phyloP scores from a whole-genome alignment of 2,797 vertebrate genomes.

The Cynopterus sphinx region DNA sequence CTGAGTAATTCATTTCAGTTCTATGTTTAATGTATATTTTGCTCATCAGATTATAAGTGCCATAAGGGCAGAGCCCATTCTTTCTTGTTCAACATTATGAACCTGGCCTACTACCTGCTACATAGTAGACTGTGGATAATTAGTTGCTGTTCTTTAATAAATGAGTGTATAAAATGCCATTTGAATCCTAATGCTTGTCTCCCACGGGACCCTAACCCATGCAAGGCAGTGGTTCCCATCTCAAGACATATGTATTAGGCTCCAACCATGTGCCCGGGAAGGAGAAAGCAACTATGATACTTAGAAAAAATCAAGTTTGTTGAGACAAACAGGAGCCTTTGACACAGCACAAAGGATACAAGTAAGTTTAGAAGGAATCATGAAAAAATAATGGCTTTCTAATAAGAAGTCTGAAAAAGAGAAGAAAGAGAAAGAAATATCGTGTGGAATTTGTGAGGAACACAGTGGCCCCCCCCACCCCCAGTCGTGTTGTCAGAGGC shows the following conservation, averaged over 20 bases:
- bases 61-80: not conserved
- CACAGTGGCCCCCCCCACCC: too few species aligned
- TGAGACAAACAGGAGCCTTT: not conserved
- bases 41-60: not conserved
- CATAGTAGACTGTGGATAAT: not conserved
- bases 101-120: not conserved
- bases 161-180: not conserved
- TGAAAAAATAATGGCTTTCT: not conserved
- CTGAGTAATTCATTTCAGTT: not conserved
- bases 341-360: not conserved
- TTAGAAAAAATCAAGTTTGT: not conserved
- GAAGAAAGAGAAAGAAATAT: not conserved
- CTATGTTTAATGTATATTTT: not conserved
- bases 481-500: too few species aligned
- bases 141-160: not conserved
- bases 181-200: not conserved
- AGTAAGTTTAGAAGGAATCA: not conserved
- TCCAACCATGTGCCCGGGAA: not conserved
- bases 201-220: not conserved
- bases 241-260: not conserved
- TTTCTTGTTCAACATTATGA: not conserved
- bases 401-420: not conserved
- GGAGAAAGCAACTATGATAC: not conserved
- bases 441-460: too few species aligned
- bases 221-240: accelerated